Evolutionary conservation across 2,888 invertebrate genomes (phyloP), one percentile per base, ranked within the genome.

Genomic region (Lacanobia wlatinum): DNA sequence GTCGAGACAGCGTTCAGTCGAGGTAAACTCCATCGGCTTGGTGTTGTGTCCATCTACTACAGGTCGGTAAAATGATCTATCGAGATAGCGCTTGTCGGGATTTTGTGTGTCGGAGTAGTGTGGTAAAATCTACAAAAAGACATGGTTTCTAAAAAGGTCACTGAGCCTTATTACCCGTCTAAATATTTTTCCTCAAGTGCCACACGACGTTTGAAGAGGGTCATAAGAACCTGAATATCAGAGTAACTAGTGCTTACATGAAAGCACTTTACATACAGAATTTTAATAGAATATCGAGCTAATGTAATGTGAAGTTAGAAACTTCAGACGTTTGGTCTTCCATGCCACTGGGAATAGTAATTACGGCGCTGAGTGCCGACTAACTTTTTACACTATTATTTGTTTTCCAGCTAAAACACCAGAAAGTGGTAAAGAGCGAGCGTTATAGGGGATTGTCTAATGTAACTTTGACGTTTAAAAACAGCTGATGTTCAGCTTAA

Each of bases 201-300:
- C n/a, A 62, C 62, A 53, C 48, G 23, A 50, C 50, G 38, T 50
- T 28, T 61, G 60, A 50, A 70, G 48, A 23, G 59, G 63, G 48
- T 60, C 46, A 67, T 65, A 60, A 16, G 65, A 52, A 46, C 34
- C 70, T 10, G 21, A 67, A 71, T 61, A n/a, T 58, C 50, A 34
- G 21, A 70, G 63, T 48, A 18, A 43, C 16, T 48, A 67, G 53
- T 52, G 56, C 61, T 79, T 56, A 63, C 50, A 66, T 52, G 58
- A 69, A 66, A 63, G 34, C 65, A 63, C 58, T 76, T 52, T 28
- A 62, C 53, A 59, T 62, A 59, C 23, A 48, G 34, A 69, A 56
- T 67, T 75, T 70, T 60, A 73, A 80, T 60, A 72, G 58, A 63
- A 76, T 80, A 76, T 76, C 14, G 48, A 56, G 59, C 10, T 76